Conservation (phyloP, 2,113 vertebrate species). For the Proterorhinus semilunaris region DNA sequence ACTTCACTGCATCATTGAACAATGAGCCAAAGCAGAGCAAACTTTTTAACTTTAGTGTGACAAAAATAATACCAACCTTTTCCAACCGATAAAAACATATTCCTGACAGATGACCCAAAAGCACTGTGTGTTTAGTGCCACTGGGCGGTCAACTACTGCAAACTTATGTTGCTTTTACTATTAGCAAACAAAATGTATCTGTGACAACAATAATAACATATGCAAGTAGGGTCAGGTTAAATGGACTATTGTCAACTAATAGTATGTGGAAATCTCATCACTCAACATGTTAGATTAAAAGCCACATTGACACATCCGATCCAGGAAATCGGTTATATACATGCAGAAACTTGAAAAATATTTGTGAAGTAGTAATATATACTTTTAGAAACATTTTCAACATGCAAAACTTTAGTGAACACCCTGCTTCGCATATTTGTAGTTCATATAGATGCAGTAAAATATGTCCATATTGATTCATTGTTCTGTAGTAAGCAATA, state of each 20-base stretch:
- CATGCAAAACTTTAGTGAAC: constrained; percentile 4
- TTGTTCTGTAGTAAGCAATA: constrained; percentile 57
- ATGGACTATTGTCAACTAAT: constrained; percentile 7
- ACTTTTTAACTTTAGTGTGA: neutral
- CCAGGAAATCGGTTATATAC: neutral
- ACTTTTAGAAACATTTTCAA: neutral
- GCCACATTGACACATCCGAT: neutral
- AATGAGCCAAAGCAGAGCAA: neutral
- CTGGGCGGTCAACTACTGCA: constrained; percentile 4
- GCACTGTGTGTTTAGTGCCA: neutral
- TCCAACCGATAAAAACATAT: neutral
- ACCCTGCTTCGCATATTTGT: constrained; percentile 6
- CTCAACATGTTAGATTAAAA: constrained; percentile 35
- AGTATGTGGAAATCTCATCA: constrained; percentile 7
- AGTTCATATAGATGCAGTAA: constrained; percentile 29
- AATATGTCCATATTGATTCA: constrained; percentile 34
- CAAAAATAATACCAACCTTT: neutral
- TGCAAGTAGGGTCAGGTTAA: constrained; percentile 23
- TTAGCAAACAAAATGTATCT: neutral
- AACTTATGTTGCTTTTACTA: neutral
- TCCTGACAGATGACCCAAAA: neutral
- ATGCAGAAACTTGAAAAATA: constrained; percentile 6
- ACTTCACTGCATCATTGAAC: constrained; percentile 7
- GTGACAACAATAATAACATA: neutral
- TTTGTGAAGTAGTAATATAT: neutral